phyloP scores from a whole-genome alignment of 2,888 invertebrate genomes.

The Amiota minor region DNA sequence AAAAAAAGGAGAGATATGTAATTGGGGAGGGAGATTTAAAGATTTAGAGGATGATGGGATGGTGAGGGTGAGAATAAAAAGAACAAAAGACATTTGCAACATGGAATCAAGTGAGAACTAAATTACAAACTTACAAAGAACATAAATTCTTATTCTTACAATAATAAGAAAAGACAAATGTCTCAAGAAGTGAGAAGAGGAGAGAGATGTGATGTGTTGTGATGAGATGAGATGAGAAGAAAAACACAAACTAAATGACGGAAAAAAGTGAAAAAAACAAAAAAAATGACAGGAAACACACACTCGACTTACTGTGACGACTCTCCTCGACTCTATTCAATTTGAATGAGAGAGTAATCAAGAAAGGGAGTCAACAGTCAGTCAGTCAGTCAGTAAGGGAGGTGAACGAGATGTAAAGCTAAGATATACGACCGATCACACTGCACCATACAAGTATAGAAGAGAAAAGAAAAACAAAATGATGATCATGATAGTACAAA shows the following conservation, averaged over 20 bases:
- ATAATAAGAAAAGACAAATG: background rate
- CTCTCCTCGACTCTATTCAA: too few relatives aligned
- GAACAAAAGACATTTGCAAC: too few relatives aligned
- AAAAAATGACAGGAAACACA: conserved; percentile 23
- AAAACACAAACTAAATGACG: conserved; percentile 25
- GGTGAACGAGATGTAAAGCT: too few relatives aligned
- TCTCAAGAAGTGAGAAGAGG: background rate
- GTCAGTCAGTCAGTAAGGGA: too few relatives aligned
- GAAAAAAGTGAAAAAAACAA: conserved; percentile 12
- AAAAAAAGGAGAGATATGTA: too few relatives aligned
- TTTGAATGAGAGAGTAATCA: too few relatives aligned
- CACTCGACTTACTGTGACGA: conserved; percentile 9
- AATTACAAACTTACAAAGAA: conserved; percentile 17
- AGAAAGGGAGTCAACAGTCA: too few relatives aligned
- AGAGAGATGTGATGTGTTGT: too few relatives aligned
- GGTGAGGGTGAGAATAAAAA: too few relatives aligned
- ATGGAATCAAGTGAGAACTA: background rate
- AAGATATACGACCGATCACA: background rate
- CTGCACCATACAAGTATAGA: background rate
- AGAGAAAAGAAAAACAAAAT: background rate
- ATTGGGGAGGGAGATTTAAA: too few relatives aligned
- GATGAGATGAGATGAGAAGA: background rate
- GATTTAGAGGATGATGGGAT: too few relatives aligned
- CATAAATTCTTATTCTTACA: conserved; percentile 7
- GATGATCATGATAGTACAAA: background rate